Evolutionary conservation across 2,888 invertebrate species (phyloP).

Genomic region (Lasioglossum pauxillum): DNA sequence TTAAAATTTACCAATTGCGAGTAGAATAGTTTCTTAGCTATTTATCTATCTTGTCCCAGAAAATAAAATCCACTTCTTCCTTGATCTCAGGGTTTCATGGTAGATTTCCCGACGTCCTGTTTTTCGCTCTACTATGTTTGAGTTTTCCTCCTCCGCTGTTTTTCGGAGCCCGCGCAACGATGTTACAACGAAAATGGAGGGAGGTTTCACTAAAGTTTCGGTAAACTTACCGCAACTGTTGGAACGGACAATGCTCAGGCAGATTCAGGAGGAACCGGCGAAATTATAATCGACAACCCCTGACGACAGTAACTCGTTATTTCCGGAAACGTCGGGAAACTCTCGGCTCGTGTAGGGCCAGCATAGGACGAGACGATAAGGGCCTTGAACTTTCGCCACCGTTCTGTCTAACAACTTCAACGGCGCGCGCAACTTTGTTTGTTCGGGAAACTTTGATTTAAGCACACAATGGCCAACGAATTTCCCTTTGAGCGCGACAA

Average conservation of each 20-base stretch:
- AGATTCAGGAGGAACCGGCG: background rate
- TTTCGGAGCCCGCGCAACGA: background rate
- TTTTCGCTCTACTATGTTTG: background rate
- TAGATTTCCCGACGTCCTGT: background rate
- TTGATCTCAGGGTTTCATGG: background rate
- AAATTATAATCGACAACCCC: conserved; percentile 52
- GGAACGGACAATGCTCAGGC: background rate
- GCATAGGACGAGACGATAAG: conserved; percentile 54
- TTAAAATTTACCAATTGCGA: background rate
- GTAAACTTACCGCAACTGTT: background rate
- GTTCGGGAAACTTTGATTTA: conserved; percentile 52
- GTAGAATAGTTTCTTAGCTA: background rate
- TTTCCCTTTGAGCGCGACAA: conserved; percentile 38
- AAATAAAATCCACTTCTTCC: background rate
- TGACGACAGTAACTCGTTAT: conserved; percentile 52
- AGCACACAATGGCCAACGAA: conserved; percentile 37
- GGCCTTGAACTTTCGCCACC: conserved; percentile 49
- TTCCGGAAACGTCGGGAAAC: conserved; percentile 52
- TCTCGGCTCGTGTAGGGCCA: conserved; percentile 22
- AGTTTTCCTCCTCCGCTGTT: background rate
- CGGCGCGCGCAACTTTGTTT: conserved; percentile 46
- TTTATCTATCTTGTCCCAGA: background rate
- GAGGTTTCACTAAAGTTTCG: background rate
- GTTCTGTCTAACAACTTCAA: conserved; percentile 31
- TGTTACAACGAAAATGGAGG: background rate